These are phyloP conservation scores for Drosophila tripunctata DNA, from an alignment of 2,888 invertebrate genomes.

Conservation along the genomic window DNA sequence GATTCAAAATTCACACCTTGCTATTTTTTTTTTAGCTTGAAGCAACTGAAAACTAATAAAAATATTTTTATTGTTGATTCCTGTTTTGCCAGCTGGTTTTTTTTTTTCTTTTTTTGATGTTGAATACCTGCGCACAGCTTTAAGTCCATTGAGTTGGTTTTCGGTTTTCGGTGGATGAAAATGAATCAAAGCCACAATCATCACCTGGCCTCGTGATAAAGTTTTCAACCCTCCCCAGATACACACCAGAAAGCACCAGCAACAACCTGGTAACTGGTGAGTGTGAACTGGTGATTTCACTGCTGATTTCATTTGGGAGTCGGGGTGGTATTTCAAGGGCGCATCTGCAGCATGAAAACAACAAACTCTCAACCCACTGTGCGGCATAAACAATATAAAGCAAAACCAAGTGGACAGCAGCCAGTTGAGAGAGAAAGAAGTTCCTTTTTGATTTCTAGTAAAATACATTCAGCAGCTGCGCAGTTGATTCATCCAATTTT, in stretches of 20 bases:
- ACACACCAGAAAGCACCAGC: conserved; percentile 79
- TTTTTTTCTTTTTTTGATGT: too few species aligned
- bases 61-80: conserved; percentile 27
- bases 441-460: conserved; percentile 25
- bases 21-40: conserved; percentile 10
- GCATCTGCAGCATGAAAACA: conserved; percentile 38
- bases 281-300: conserved; percentile 22
- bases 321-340: conserved; percentile 64
- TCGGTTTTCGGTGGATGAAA: conserved; percentile 58
- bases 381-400: conserved; percentile 3
- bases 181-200: conserved; percentile 53
- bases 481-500: conserved; percentile 49
- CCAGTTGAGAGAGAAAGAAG: conserved; percentile 44
- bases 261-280: conserved; percentile 55
- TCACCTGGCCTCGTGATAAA: conserved; percentile 57
- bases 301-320: conserved; percentile 29
- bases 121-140: conserved; percentile 76
- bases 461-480: conserved; percentile 74
- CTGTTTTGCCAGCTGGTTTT: conserved; percentile 68
- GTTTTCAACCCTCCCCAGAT: conserved; percentile 58
- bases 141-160: conserved; percentile 24
- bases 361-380: conserved; percentile 36
- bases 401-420: conserved; percentile 55
- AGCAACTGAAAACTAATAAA: conserved; percentile 3
- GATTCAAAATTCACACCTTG: conserved; percentile 44